These are phyloP conservation scores for Miltochrista miniata DNA, from an alignment of 2,888 invertebrate genomes.

Conservation along the genomic window DNA sequence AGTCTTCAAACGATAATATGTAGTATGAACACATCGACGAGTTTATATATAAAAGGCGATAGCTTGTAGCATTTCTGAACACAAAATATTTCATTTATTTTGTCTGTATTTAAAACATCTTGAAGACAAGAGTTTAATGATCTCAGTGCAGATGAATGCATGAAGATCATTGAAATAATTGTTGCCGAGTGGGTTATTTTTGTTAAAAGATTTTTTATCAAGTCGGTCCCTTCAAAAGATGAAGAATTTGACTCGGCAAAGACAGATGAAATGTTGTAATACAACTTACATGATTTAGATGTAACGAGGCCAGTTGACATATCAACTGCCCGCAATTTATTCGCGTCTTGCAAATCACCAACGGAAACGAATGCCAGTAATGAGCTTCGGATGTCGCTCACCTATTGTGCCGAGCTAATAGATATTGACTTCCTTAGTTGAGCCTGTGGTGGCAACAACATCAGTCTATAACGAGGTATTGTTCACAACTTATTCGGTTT, in stretches of 20 bases:
- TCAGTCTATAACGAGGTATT: constrained; percentile 74
- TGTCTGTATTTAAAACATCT: constrained; percentile 6
- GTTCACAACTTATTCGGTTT: constrained; percentile 74
- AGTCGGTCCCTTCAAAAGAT: not conserved
- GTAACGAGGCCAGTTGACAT: constrained; percentile 44
- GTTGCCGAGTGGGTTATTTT: not conserved
- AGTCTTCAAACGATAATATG: constrained; percentile 44
- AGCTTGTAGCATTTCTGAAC: constrained; percentile 11
- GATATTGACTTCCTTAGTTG: constrained; percentile 81
- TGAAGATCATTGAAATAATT: not conserved
- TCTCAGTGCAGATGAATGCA: not conserved
- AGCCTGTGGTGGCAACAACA: constrained; percentile 66
- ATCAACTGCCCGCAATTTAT: constrained; percentile 61
- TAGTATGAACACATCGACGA: constrained; percentile 37
- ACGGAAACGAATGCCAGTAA: constrained; percentile 79
- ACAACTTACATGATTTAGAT: constrained; percentile 14
- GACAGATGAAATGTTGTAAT: not conserved
- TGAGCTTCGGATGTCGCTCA: constrained; percentile 84
- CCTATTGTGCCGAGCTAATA: constrained; percentile 82
- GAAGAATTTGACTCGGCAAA: not conserved
- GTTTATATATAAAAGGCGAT: constrained; percentile 37
- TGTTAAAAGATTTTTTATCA: not conserved
- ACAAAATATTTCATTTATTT: constrained; percentile 9
- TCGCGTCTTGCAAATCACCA: constrained; percentile 74
- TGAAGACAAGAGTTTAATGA: not conserved